Base-by-base conservation (phyloP, 35 echinoderm and acorn worm genomes). In the Hemicentrotus pulcherrimus region DNA sequence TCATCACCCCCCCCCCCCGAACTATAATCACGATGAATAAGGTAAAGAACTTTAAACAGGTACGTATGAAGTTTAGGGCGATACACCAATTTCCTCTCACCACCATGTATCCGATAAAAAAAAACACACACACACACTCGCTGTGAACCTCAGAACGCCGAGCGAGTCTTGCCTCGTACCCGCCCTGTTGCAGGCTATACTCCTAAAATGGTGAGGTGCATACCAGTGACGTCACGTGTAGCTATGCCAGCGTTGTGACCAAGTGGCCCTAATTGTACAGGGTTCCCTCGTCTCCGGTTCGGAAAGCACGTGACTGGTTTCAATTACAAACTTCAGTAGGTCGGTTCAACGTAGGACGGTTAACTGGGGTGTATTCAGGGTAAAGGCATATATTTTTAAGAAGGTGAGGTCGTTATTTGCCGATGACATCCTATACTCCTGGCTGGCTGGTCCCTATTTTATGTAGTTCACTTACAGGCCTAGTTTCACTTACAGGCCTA, bases 151-250 rank as follows among this genome's bases (percentile, higher is more conserved):
- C 12, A 15, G 46, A 28, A 2, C 88, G 18, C 18, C 46, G 32
- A 90, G 46, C 46, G 88, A 9, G 88, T 45, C 32, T 47, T 33
- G 32, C 88, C 88, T 33, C 32, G 32, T 90, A 24, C 88, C 88
- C 88, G 88, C 88, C 88, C 32, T 47, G 88, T 33, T 90, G 12
- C 19, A 45, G 88, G 88, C 88, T 24, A 90, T 90, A 90, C 32
- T 90, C 88, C 88, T 90, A 90, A 90, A 90, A 90, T 90, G 88
- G 88, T 46, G 33, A 33, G 88, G 32, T 45, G 88, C 88, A 47
- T 90, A 90, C 88, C 88, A 32, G 31, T 90, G 88, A 90, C 88
- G 88, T 90, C 88, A 90, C 88, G 88, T 90, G 12, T 47, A 90
- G 88, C 15, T 90, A 90, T 90, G 88, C 88, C 31, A 78, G 65